Percentiles rank a stretch among this genome's conserved stretches.
phyloP scores from a whole-genome alignment of 2,797 vertebrate genomes.

The Labeo calbasu region DNA sequence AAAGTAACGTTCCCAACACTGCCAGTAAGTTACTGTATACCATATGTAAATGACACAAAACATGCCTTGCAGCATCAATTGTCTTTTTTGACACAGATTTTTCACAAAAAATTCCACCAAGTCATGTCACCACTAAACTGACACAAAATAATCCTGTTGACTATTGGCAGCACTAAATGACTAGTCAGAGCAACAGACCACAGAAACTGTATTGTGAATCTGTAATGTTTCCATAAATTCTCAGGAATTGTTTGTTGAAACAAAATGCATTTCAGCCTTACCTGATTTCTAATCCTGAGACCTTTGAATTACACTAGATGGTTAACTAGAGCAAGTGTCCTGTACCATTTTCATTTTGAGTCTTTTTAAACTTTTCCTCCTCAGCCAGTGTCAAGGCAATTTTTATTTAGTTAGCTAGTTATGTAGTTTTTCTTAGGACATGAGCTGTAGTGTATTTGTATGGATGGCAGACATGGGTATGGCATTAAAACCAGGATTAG shows the following conservation, averaged over 20 bases:
- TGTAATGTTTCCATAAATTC: background rate
- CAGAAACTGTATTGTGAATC: background rate
- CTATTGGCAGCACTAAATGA: background rate
- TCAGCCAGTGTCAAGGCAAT: constrained; percentile 27
- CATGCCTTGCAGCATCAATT: background rate
- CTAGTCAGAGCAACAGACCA: background rate
- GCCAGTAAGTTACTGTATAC: background rate
- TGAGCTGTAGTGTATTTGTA: constrained; percentile 45
- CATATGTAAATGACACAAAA: background rate
- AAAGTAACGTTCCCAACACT: too few relatives aligned
- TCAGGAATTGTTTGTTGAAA: background rate
- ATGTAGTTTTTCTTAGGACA: constrained; percentile 15
- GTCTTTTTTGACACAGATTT: background rate
- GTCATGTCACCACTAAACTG: background rate
- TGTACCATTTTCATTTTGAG: constrained; percentile 42
- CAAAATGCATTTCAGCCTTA: background rate
- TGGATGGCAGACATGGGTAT: constrained; percentile 40
- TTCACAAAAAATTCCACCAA: background rate
- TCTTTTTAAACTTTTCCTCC: constrained; percentile 31
- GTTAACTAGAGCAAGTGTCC: constrained; percentile 15
- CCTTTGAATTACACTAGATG: background rate
- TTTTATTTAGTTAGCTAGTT: background rate
- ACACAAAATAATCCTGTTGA: background rate
- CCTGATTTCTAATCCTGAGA: background rate
- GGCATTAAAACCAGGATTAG: constrained; percentile 46